These are phyloP conservation scores for Sinodicranocentrus sp. DNA, from an alignment of 2,888 invertebrate genomes.

Conservation along the genomic window DNA sequence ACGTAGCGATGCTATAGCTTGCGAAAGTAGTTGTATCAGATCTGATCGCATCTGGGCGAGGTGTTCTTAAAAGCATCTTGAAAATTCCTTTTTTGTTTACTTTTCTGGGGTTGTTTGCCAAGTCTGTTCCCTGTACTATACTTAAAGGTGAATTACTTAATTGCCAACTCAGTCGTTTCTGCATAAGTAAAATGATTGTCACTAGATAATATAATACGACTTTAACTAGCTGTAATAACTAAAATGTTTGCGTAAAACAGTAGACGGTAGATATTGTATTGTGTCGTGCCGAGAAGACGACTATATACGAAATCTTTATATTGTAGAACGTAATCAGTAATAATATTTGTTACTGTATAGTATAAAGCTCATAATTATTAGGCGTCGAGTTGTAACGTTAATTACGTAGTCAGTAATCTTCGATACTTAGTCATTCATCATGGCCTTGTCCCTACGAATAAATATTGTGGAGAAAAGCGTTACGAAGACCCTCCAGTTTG, in stretches of 20 bases:
- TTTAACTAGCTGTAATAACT: neutral
- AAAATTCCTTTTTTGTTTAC: constrained; percentile 60
- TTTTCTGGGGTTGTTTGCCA: constrained; percentile 62
- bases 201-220: too few relatives aligned
- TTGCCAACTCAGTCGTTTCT: too few relatives aligned
- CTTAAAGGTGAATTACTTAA: too few relatives aligned
- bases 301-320: too few relatives aligned
- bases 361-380: too few relatives aligned
- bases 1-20: too few relatives aligned
- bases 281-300: too few relatives aligned
- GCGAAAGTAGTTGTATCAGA: constrained; percentile 26
- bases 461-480: constrained; percentile 91
- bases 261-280: neutral
- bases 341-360: too few relatives aligned
- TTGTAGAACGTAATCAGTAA: too few relatives aligned
- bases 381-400: too few relatives aligned
- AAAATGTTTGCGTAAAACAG: neutral
- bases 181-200: too few relatives aligned
- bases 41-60: constrained; percentile 65
- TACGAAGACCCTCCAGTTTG: constrained; percentile 98
- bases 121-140: constrained; percentile 34
- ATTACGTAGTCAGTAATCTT: constrained; percentile 4
- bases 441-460: constrained; percentile 91
- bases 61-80: constrained; percentile 53
- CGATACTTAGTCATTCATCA: constrained; percentile 77